A percentile compares a stretch with the other conserved stretches of the same genome.
These are phyloP conservation scores for Geopemphigus sp. DNA, from an alignment of 1,140 invertebrate species.

Conservation along the genomic window DNA sequence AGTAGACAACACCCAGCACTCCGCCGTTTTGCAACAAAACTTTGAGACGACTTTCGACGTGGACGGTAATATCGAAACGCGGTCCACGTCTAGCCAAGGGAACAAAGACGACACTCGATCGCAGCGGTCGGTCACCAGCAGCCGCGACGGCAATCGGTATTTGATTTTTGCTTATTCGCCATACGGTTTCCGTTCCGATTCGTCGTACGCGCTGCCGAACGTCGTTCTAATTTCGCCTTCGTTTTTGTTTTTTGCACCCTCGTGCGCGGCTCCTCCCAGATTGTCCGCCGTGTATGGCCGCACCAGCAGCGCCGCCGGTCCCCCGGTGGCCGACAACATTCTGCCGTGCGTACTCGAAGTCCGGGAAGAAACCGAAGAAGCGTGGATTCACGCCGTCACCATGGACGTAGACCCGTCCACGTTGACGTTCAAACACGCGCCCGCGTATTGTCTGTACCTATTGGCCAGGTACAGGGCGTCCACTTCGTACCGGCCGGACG, in stretches of 20 bases:
- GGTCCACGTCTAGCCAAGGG: conserved; percentile 56
- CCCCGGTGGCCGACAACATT: conserved; percentile 79
- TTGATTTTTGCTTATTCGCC: too few relatives aligned
- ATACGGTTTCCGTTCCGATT: too few relatives aligned
- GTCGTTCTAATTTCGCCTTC: neutral
- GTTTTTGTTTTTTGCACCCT: neutral
- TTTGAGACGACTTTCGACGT: conserved; percentile 80
- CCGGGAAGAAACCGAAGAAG: conserved; percentile 88
- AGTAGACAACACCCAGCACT: conserved; percentile 45
- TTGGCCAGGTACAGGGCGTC: conserved; percentile 88
- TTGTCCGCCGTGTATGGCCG: conserved; percentile 55
- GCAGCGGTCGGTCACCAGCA: conserved; percentile 62
- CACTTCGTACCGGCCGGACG: conserved; percentile 86
- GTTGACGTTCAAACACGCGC: conserved; percentile 83
- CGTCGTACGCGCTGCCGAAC: too few relatives aligned
- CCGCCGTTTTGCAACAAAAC: conserved; percentile 60
- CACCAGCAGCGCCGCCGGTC: conserved; percentile 58
- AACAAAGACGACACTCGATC: conserved; percentile 66
- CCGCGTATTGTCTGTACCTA: conserved; percentile 92
- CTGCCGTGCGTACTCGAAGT: conserved; percentile 92
- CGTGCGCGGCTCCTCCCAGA: neutral
- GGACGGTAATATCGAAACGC: conserved; percentile 78
- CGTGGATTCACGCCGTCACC: conserved; percentile 82
- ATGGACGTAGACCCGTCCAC: conserved; percentile 81
- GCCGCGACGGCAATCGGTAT: conserved; percentile 59